phyloP scores from a whole-genome alignment of 2,113 vertebrate genomes.

The Malaclemys terrapin region DNA sequence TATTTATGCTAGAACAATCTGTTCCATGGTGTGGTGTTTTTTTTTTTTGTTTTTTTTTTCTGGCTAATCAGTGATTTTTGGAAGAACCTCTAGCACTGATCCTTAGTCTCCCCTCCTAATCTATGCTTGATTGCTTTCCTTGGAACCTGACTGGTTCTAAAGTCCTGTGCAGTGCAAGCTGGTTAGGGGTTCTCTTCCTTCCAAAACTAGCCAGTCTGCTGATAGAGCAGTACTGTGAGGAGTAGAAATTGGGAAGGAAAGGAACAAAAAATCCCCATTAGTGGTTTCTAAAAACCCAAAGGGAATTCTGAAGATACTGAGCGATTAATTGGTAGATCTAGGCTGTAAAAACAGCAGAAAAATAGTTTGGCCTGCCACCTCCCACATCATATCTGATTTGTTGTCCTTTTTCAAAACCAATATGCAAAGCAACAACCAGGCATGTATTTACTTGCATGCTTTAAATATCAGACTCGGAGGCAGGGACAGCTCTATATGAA shows the following conservation, averaged over 20 bases:
- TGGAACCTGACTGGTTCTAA: constrained; percentile 44
- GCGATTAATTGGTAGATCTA: background rate
- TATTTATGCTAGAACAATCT: background rate
- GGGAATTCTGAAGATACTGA: rapidly evolving
- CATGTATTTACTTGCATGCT: constrained; percentile 52
- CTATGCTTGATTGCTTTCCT: background rate
- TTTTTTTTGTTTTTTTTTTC: background rate
- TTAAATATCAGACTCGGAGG: constrained; percentile 46
- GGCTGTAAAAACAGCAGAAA: background rate
- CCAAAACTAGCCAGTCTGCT: background rate
- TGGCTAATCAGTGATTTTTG: background rate
- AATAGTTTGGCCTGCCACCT: background rate
- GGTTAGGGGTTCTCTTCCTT: background rate
- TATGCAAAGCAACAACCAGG: constrained; percentile 42
- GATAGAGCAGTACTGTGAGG: background rate
- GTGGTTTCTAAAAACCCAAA: background rate
- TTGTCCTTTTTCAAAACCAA: constrained; percentile 44
- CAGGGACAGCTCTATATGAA: constrained; percentile 45
- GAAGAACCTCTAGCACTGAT: background rate
- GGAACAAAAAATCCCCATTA: background rate
- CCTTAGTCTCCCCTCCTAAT: background rate
- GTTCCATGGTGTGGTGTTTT: background rate
- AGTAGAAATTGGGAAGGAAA: background rate
- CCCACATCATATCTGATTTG: background rate
- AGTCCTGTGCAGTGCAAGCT: constrained; percentile 1